Evolutionary conservation across 2,113 vertebrate genomes (phyloP), one percentile per base, ranked within the genome.

Genomic region (Tachycineta bicolor): DNA sequence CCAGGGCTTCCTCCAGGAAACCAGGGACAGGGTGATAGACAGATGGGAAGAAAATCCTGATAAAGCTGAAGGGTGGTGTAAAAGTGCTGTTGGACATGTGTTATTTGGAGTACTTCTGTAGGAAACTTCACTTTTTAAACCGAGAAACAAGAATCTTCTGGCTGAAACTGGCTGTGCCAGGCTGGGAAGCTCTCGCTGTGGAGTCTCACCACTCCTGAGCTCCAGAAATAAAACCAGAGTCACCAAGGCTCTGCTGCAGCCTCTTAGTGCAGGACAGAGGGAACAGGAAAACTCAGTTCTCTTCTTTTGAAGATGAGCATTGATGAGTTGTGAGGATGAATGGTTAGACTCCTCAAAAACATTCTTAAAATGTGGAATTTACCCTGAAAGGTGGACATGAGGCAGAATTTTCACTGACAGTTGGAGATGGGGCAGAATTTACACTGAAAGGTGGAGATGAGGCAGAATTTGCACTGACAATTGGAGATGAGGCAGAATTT

Each of bases 181-280:
- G 18, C 60, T 87, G 73, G 58, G 49, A 39, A 43, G 73, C 26
- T 81, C 55, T 34, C 2, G 2, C 44, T 59, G 41, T 22, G 26
- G 59, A 79, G 52, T 22, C 44, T 65, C 31, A 8, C 49, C 28
- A 3, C 68, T 74, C 46, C 31, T 39, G 69, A 69, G 22, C 81
- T 70, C 60, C 23, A 15, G 53, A 34, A 75, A 11, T 73, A 23
- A 19, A 1, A 8, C 2, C 17, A 44, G 34, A 37, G 39, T 60
- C 58, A 26, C 49, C 46, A 52, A 2, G 67, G 59, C 44, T 17
- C 19, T 60, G 41, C 67, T 64, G 67, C 53, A 94, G 67, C 58
- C 37, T 50, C 2, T 0, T 5, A 2, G 46, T 8, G 9, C 75
- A 0, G 1, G 26, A 14, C 16, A 0, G 0, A 37, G 52, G 37